Evolutionary conservation across 30 jellyfish, hydroid and myxozoan genomes (phyloP).

Genomic region (Rhopilema esculentum): DNA sequence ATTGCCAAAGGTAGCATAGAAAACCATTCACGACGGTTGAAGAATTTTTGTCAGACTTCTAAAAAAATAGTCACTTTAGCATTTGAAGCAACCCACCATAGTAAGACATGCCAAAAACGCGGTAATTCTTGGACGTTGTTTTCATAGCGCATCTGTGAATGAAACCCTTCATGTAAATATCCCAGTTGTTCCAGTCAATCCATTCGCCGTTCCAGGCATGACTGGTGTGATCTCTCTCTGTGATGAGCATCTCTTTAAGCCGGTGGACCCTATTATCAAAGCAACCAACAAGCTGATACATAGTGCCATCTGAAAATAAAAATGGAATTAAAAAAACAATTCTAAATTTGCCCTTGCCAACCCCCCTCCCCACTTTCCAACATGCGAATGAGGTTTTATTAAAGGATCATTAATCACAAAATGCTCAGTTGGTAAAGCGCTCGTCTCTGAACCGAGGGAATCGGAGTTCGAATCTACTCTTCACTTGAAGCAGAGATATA

Average conservation of each 20-base stretch:
- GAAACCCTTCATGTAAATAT: conserved; percentile 13
- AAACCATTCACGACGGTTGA: too few species aligned
- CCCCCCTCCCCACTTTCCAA: background rate
- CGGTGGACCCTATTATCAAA: background rate
- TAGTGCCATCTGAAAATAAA: conserved; percentile 11
- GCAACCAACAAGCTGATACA: conserved; percentile 45
- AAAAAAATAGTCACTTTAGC: background rate
- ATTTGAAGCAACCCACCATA: conserved; percentile 27
- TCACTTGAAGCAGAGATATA: background rate
- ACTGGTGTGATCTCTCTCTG: conserved; percentile 48
- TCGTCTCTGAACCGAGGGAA: too few species aligned
- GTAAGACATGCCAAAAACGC: conserved; percentile 52
- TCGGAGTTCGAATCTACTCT: background rate
- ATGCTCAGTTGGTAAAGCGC: too few species aligned
- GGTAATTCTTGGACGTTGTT: conserved; percentile 2
- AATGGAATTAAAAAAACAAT: background rate
- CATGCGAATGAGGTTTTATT: background rate
- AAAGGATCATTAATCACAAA: too few species aligned
- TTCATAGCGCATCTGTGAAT: conserved; percentile 47
- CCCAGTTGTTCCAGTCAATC: conserved; percentile 60
- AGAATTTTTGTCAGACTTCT: too few species aligned
- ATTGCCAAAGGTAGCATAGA: too few species aligned
- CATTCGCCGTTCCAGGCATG: conserved; percentile 48
- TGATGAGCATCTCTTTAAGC: conserved; percentile 12
- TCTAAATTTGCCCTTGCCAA: too few species aligned